Conservation (phyloP, 92 coral and sea anemone species). For the Umimayanthus kanabou region DNA sequence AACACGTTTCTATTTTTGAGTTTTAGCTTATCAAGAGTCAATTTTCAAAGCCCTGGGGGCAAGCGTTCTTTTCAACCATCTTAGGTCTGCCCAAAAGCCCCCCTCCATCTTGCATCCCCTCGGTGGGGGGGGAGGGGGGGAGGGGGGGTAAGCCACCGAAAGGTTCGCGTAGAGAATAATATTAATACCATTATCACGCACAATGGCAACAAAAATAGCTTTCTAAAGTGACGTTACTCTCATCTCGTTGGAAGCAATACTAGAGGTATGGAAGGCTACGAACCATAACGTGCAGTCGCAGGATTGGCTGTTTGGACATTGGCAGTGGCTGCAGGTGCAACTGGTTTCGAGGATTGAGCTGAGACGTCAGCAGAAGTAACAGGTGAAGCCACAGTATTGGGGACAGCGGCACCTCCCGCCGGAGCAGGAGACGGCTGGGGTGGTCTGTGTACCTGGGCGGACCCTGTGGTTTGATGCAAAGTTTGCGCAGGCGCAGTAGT, state of each 20-base stretch:
- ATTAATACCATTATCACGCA: too few species aligned
- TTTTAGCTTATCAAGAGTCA: too few species aligned
- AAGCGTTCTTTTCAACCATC: too few species aligned
- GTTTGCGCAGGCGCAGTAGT: conserved; percentile 11
- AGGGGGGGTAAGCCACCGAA: too few species aligned
- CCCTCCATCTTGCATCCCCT: too few species aligned
- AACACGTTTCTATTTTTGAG: too few species aligned
- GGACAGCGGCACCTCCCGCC: background rate
- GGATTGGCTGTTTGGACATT: conserved; percentile 3
- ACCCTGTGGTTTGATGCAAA: background rate
- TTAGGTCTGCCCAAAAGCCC: too few species aligned
- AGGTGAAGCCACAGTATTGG: background rate
- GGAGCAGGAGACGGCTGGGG: conserved; percentile 11
- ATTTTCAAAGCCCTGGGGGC: too few species aligned
- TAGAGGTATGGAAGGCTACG: background rate
- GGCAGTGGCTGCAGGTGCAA: background rate
- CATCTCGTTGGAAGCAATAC: background rate
- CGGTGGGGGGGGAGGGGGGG: too few species aligned
- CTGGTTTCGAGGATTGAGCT: background rate
- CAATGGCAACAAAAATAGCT: too few species aligned
- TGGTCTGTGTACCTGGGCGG: background rate
- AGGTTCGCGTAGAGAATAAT: too few species aligned
- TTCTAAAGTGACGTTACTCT: too few species aligned
- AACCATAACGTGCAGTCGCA: conserved; percentile 40
- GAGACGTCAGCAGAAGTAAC: conserved; percentile 12